phyloP scores from a whole-genome alignment of 1,140 invertebrate genomes.

The Euglossa dilemma region DNA sequence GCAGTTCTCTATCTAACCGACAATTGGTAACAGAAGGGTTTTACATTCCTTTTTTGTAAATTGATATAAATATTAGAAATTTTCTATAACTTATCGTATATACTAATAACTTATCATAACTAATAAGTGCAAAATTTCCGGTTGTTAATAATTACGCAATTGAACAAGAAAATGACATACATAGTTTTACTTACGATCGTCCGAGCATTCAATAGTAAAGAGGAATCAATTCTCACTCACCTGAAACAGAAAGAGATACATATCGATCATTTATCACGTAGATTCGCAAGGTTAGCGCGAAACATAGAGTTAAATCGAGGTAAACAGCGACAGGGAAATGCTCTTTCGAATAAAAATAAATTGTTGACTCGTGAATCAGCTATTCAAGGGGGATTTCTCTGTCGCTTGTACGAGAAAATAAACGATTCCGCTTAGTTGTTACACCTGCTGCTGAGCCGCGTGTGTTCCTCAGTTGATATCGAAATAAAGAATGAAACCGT shows the following conservation, averaged over 20 bases:
- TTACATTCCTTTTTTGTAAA: not conserved
- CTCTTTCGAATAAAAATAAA: not conserved
- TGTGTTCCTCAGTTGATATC: not conserved
- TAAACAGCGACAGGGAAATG: not conserved
- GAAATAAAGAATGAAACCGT: not conserved
- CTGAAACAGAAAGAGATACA: conserved; percentile 22
- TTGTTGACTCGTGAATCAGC: too few species aligned
- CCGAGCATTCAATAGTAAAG: not conserved
- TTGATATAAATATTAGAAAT: too few species aligned
- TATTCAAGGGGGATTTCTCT: not conserved
- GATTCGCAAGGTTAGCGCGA: too few species aligned
- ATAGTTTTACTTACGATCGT: not conserved
- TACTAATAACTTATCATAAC: not conserved
- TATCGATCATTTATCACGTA: not conserved
- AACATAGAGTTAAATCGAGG: too few species aligned
- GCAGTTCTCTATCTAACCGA: not conserved
- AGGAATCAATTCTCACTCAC: conserved; percentile 11
- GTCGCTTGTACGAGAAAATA: not conserved
- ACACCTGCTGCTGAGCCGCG: not conserved
- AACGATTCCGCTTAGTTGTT: not conserved
- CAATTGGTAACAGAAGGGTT: not conserved
- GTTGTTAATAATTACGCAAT: not conserved
- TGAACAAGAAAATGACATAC: too few species aligned
- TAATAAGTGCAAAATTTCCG: not conserved
- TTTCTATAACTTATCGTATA: too few species aligned